Base-by-base conservation (phyloP, 2,797 vertebrate species). In the Spheniscus humboldti region DNA sequence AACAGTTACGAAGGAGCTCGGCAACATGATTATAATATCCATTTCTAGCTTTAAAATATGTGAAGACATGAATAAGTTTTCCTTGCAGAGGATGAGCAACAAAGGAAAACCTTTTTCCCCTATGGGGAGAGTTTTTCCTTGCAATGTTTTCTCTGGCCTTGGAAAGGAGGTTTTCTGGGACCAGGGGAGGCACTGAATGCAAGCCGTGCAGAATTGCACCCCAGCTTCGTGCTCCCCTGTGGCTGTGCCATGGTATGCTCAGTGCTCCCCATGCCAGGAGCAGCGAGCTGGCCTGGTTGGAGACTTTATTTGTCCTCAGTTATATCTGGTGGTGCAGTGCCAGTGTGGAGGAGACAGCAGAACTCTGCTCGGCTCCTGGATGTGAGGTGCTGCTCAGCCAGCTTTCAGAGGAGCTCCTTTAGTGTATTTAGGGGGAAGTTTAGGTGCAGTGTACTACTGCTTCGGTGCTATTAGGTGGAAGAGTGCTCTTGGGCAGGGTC, bases 311-410 rank as follows among this genome's bases (percentile, higher is more conserved):
- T 33, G 48, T 39, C 48, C 45, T 39, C 18, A 0, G 53, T 55
- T 60, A 8, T 39, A 37, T 31, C 74, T 62, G 79, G 33, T 76
- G 59, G 33, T 64, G 62, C 17, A 41, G 67, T 50, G 62, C 50
- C 41, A 45, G 45, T 5, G 12, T 10, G 55, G 63, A 71, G 64
- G 48, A 95, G 43, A 16, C 15, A 15, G 59, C 48, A 62, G 60
- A 63, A 37, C n/a, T 59, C 19, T 0, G 13, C 62, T 67, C 30
- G 0, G 0, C 47, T 90, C 47, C 35, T 67, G 41, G 25, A 11
- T 45, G 24, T 9, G 43, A 30, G 7, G 13, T 66, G 25, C 41
- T 68, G 55, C 79, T 85, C 55, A n/a, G 2, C 8, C 47, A 76
- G 33, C 33, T 74, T 59, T 59, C 39, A 8, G 35, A 62, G 72